Percentiles rank a stretch among this genome's conserved stretches.
These are phyloP conservation scores for Glaucopsyche alexis DNA, from an alignment of 2,888 invertebrate genomes.

Conservation along the genomic window DNA sequence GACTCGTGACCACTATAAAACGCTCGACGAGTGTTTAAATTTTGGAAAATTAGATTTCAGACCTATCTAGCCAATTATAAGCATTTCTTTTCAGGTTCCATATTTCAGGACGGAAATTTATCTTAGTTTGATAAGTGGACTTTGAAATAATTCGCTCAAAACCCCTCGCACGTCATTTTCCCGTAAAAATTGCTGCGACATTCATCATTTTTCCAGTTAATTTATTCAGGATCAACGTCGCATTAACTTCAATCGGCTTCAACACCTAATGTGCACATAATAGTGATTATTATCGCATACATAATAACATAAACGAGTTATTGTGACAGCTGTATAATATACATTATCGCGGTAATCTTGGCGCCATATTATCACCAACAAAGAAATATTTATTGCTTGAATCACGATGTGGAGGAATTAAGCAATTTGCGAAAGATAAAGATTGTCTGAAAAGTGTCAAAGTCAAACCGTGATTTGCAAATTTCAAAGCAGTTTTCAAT, in stretches of 20 bases:
- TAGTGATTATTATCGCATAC: conserved; percentile 18
- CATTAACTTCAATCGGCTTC: neutral
- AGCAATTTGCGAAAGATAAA: conserved; percentile 23
- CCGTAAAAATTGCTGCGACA: neutral
- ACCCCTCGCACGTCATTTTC: neutral
- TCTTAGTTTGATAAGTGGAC: no score
- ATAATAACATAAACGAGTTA: conserved; percentile 7
- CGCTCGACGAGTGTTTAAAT: no score
- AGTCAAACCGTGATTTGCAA: neutral
- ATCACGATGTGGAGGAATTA: neutral
- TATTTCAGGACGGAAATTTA: no score
- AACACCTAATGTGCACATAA: neutral
- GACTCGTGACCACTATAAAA: no score
- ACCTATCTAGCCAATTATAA: no score
- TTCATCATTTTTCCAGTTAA: neutral
- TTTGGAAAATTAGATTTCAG: no score
- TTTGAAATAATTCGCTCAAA: neutral
- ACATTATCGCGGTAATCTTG: conserved; percentile 24
- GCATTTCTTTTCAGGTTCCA: no score
- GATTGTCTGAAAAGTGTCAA: conserved; percentile 14
- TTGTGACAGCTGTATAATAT: conserved; percentile 10
- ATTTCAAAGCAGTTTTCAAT: neutral
- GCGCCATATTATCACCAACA: conserved; percentile 24
- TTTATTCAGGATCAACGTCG: neutral
- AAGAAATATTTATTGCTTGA: conserved; percentile 23